A percentile compares a stretch with the other conserved stretches of the same genome.
Evolutionary conservation across 2,113 vertebrate genomes (phyloP).

Genomic region (Alaudala cheleensis): DNA sequence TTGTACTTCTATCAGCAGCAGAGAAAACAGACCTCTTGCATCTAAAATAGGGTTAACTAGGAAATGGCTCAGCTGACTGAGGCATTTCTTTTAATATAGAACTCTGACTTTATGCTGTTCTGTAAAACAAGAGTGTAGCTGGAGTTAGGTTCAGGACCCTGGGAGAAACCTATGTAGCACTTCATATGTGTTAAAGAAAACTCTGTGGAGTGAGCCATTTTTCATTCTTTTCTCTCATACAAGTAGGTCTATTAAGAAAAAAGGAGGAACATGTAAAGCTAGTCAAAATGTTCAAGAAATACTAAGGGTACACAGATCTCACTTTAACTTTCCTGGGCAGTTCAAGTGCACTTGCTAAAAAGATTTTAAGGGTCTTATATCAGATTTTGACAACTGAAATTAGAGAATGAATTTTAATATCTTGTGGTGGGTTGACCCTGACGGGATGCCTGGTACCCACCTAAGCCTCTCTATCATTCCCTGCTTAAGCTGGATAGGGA

Average conservation of each 20-base stretch:
- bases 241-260: neutral
- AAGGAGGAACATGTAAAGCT: neutral
- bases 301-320: neutral
- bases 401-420: neutral
- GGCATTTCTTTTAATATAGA: neutral
- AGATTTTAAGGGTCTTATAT: neutral
- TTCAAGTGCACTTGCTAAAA: neutral
- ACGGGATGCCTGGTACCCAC: neutral
- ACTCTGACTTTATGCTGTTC: neutral
- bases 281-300: neutral
- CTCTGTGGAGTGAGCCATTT: neutral
- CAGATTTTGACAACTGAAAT: conserved; percentile 3
- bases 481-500: neutral
- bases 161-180: neutral
- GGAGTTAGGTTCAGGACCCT: neutral
- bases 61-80: neutral
- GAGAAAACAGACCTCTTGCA: neutral
- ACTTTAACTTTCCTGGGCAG: neutral
- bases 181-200: neutral
- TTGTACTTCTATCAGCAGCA: neutral
- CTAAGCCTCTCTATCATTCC: neutral
- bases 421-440: neutral
- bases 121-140: neutral
- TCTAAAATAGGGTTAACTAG: neutral
- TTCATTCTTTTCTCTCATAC: neutral